phyloP scores from a whole-genome alignment of 2,797 vertebrate genomes.

The Holocentrus rufus region DNA sequence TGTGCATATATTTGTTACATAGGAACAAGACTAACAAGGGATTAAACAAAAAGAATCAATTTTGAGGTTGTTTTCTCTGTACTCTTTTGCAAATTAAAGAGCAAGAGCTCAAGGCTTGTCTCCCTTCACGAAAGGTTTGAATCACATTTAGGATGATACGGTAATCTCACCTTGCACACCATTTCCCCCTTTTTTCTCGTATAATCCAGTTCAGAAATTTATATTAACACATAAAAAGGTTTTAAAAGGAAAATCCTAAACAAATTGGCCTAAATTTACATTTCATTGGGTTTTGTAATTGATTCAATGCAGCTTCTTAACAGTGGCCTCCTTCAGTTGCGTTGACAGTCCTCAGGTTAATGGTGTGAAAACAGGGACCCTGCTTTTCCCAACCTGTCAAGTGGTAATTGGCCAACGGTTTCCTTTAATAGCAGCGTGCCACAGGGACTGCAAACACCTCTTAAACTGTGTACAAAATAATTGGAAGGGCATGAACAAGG shows the following conservation, averaged over 20 bases:
- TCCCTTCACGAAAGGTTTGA: conserved; percentile 7
- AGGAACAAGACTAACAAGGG: background rate
- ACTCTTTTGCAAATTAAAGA: conserved; percentile 6
- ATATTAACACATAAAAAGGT: conserved; percentile 46
- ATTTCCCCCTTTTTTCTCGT: conserved; percentile 16
- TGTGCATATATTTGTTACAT: background rate
- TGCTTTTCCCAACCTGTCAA: conserved; percentile 80
- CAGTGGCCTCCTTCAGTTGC: conserved; percentile 56
- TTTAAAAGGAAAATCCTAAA: conserved; percentile 43
- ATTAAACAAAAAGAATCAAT: background rate
- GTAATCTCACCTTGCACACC: conserved; percentile 25
- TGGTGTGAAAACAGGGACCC: conserved; percentile 78
- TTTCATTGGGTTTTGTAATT: conserved; percentile 66
- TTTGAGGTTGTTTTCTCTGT: background rate
- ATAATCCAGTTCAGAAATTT: conserved; percentile 16
- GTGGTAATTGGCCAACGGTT: conserved; percentile 80
- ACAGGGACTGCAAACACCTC: conserved; percentile 71
- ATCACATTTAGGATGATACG: conserved; percentile 17
- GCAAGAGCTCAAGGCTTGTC: background rate
- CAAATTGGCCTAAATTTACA: conserved; percentile 48
- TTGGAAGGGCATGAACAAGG: conserved; percentile 63
- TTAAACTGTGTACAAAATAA: conserved; percentile 79
- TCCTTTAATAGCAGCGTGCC: conserved; percentile 78
- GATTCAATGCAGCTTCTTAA: conserved; percentile 73
- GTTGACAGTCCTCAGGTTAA: conserved; percentile 79